Evolutionary conservation across 2,888 invertebrate genomes (phyloP).

Genomic region (Drosophila rubida): DNA sequence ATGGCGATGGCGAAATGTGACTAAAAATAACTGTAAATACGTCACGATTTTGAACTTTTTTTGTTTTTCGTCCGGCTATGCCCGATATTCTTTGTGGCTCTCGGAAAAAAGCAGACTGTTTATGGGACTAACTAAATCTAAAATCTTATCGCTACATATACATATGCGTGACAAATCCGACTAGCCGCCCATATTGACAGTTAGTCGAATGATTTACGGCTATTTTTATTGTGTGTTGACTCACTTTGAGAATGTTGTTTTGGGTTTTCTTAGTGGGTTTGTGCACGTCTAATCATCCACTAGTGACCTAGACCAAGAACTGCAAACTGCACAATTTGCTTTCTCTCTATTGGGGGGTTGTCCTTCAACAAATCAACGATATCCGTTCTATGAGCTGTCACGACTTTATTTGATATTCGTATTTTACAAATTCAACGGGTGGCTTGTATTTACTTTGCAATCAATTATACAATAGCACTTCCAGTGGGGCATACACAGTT

Average conservation of each 20-base stretch:
- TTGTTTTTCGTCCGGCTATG: slow-evolving; percentile 18
- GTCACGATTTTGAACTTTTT: slow-evolving; percentile 44
- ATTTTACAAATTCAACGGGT: slow-evolving; percentile 13
- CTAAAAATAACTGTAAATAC: slow-evolving; percentile 56
- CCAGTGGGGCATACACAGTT: slow-evolving; percentile 17
- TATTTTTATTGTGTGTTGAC: slow-evolving; percentile 26
- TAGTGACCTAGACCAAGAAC: slow-evolving; percentile 48
- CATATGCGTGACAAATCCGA: slow-evolving; percentile 21
- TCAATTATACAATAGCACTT: slow-evolving; percentile 19
- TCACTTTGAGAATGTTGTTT: slow-evolving; percentile 20
- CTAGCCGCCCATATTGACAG: slow-evolving; percentile 8
- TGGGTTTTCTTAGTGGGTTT: not conserved
- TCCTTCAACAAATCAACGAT: slow-evolving; percentile 44
- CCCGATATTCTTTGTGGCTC: slow-evolving; percentile 30
- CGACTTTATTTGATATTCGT: slow-evolving; percentile 35
- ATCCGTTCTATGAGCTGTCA: slow-evolving; percentile 54
- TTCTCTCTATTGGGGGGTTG: slow-evolving; percentile 34
- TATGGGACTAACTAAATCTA: slow-evolving; percentile 47
- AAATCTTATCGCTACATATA: slow-evolving; percentile 50
- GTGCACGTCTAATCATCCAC: slow-evolving; percentile 6
- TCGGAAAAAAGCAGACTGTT: slow-evolving; percentile 17
- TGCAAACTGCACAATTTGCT: slow-evolving; percentile 17
- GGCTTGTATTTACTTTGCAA: not conserved
- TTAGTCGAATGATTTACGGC: slow-evolving; percentile 36
- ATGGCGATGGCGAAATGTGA: slow-evolving; percentile 22